Conservation (phyloP, 2,113 vertebrate genomes). For the Strix uralensis region DNA sequence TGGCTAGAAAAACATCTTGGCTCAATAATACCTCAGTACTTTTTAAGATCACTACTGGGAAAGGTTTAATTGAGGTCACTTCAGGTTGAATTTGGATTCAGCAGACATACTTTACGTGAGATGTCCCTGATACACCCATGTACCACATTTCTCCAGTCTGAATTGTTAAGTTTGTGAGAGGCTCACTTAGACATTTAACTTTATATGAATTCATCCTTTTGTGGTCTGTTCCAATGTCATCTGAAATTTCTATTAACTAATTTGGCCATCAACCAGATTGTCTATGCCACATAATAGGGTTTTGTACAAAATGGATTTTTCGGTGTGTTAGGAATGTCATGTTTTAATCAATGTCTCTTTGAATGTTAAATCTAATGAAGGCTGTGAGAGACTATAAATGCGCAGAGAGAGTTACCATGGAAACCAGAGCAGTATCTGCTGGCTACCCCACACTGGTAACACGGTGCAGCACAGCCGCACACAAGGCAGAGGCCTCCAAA, state of each 20-base stretch:
- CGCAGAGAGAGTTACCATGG: slow-evolving; percentile 69
- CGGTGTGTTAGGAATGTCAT: slow-evolving; percentile 65
- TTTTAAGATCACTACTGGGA: neutral
- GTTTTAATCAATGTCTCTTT: slow-evolving; percentile 80
- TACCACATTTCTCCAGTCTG: neutral
- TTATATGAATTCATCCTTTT: slow-evolving; percentile 22
- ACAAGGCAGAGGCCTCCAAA: neutral
- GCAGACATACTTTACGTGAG: neutral
- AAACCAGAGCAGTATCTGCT: slow-evolving; percentile 57
- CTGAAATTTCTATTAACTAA: slow-evolving; percentile 72
- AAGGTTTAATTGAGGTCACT: neutral
- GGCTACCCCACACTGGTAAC: neutral
- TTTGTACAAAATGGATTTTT: slow-evolving; percentile 72
- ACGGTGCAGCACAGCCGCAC: neutral
- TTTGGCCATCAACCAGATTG: slow-evolving; percentile 71
- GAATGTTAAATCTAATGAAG: slow-evolving; percentile 71
- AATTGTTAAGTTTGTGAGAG: neutral
- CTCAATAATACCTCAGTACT: neutral
- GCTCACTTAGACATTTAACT: neutral
- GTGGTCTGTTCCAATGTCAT: slow-evolving; percentile 59
- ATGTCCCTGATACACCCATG: neutral
- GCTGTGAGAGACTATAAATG: slow-evolving; percentile 72
- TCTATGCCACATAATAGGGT: slow-evolving; percentile 64
- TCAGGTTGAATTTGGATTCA: neutral
- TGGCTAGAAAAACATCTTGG: neutral